Evolutionary conservation across 2,113 vertebrate species (phyloP).

Genomic region (Mobula hypostoma): DNA sequence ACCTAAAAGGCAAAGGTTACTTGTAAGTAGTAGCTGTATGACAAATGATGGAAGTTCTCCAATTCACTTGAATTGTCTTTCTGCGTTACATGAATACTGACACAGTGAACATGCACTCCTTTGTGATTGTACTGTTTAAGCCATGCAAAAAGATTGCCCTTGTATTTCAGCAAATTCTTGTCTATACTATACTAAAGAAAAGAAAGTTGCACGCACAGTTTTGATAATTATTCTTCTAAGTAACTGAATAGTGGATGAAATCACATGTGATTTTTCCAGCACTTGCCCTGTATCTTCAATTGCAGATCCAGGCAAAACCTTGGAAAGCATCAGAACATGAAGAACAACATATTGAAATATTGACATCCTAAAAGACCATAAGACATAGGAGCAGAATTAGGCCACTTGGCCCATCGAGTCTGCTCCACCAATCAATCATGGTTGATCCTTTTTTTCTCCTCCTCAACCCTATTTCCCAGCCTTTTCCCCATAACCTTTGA

Average conservation of each 20-base stretch:
- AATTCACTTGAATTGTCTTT: neutral
- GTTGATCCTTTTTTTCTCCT: too few species aligned
- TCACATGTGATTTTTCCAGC: neutral
- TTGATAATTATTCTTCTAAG: neutral
- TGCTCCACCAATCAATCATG: too few species aligned
- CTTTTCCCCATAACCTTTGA: too few species aligned
- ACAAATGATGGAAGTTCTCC: neutral
- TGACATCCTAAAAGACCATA: neutral
- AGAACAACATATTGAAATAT: neutral
- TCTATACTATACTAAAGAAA: neutral
- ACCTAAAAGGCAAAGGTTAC: slow-evolving; percentile 54
- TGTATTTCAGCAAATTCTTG: neutral
- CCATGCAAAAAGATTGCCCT: neutral
- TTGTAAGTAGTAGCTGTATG: neutral
- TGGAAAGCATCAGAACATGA: neutral
- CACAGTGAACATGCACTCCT: neutral
- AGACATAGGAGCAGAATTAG: too few species aligned
- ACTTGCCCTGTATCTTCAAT: neutral
- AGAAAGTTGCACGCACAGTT: neutral
- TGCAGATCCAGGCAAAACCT: neutral
- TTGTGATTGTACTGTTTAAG: neutral
- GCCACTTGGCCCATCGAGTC: too few species aligned
- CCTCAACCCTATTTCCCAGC: too few species aligned
- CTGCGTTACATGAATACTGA: neutral
- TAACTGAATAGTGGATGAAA: neutral